phyloP scores from a whole-genome alignment of 2,797 vertebrate genomes.

The Clarias pachynema region DNA sequence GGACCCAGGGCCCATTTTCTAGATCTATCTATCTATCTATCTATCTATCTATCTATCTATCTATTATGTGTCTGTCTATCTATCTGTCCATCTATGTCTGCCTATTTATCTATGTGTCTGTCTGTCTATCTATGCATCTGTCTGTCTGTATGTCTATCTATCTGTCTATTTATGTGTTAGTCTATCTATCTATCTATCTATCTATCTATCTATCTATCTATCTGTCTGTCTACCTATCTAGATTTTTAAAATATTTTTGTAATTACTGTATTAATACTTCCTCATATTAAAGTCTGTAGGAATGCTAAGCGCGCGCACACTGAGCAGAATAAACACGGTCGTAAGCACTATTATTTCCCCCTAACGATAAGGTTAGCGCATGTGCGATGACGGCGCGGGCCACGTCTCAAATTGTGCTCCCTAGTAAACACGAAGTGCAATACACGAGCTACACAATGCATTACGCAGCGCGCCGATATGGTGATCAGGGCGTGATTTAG shows the following conservation, averaged over 20 bases:
- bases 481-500: not conserved
- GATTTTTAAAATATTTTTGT: not conserved
- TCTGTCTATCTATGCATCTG: no score
- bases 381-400: not conserved
- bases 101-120: no score
- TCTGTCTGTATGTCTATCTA: no score
- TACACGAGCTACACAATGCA: not conserved
- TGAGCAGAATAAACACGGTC: no score
- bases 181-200: no score
- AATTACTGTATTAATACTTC: not conserved
- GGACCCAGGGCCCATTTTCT: no score
- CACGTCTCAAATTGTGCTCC: not conserved
- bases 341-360: not conserved
- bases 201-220: no score
- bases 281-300: not conserved
- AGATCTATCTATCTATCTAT: no score
- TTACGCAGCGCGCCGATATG: conserved; percentile 35
- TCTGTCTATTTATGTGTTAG: no score
- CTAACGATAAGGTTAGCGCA: not conserved
- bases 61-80: no score
- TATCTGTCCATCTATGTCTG: no score
- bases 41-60: no score
- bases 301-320: not conserved
- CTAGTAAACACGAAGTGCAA: not conserved
- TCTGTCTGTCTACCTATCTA: not conserved